Base-by-base conservation (phyloP, 2,797 vertebrate species). In the Okamejei kenojei region DNA sequence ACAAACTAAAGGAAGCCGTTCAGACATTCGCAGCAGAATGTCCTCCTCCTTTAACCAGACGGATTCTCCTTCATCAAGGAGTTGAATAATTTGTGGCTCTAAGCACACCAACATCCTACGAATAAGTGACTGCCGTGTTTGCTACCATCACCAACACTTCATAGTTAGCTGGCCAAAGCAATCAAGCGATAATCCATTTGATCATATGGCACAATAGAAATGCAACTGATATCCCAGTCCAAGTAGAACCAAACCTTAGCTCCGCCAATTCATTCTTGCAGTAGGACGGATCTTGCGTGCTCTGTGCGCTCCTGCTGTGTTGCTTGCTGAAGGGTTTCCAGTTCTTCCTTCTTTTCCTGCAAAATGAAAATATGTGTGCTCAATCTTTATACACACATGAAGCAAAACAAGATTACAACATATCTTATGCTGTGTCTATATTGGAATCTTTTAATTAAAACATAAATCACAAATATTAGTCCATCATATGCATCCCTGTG, bases 301-400 rank as follows among this genome's bases (percentile, higher is more conserved):
- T 96, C 96, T 0, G 94, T 93, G 93, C 96, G 95, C 81, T 94
- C 94, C 93, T 95, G 95, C 93, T 95, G 94, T 93, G 96, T 95
- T 21, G 95, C 95, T 94, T 96, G 95, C 74, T 95, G 95, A 82
- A 94, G 93, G 0, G 94, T 97, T 94, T 97, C 97, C 54, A 96
- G 93, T 93, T 97, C 96, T 92, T 96, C 95, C 95, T 97, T n/a
- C n/a, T n/a, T 96, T 68, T 95, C 94, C 96, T 96, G 94, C 0
- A 1, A 94, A 93, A 93, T n/a, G 93, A 11, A 9, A 77, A 76
- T 1, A 61, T n/a, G n/a, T n/a, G 90, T 93, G 94, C 93, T 94
- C 21, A 76, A 58, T 54, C 19, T 58, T 58, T 26, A 73, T 19
- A 35, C 1, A 29, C 38, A 1, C 7, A 74, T 74, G 71, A 92